Conservation (phyloP, 2,888 invertebrate species). For the Iphiclides podalirius region DNA sequence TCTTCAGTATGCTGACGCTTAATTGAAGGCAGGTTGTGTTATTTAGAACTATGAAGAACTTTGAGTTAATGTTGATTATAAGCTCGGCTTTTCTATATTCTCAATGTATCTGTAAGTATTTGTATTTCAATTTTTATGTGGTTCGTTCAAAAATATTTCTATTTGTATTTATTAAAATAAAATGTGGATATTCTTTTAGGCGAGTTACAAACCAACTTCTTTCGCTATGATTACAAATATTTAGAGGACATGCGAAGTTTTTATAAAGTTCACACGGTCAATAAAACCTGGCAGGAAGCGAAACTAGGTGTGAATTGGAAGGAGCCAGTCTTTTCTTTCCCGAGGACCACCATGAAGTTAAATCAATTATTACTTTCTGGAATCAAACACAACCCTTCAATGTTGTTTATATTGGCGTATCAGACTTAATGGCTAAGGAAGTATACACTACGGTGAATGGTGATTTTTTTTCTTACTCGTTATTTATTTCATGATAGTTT, state of each 20-base stretch:
- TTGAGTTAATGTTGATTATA: no score
- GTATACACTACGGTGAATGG: slow-evolving; percentile 16
- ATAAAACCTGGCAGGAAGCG: slow-evolving; percentile 29
- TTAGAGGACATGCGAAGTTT: slow-evolving; percentile 26
- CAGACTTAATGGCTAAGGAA: slow-evolving; percentile 7
- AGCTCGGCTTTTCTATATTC: no score
- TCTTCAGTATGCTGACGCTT: no score
- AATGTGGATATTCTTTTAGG: slow-evolving; percentile 30
- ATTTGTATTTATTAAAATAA: no score
- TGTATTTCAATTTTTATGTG: no score
- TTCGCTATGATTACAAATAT: slow-evolving; percentile 33
- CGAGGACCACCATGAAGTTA: slow-evolving; percentile 27
- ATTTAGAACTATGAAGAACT: no score
- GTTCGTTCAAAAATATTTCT: no score
- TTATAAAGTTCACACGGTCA: slow-evolving; percentile 32
- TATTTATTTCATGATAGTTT: no score
- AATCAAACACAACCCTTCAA: slow-evolving; percentile 22
- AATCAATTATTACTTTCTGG: slow-evolving; percentile 21
- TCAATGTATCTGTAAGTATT: no score
- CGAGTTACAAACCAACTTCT: slow-evolving; percentile 9
- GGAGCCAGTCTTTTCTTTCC: slow-evolving; percentile 32
- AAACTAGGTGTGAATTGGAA: slow-evolving; percentile 28
- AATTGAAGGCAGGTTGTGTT: no score
- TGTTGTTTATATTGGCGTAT: slow-evolving; percentile 12
- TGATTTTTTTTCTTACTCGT: no score